phyloP scores from a whole-genome alignment of 2,113 vertebrate species.

The Rousettus leschenaultii region DNA sequence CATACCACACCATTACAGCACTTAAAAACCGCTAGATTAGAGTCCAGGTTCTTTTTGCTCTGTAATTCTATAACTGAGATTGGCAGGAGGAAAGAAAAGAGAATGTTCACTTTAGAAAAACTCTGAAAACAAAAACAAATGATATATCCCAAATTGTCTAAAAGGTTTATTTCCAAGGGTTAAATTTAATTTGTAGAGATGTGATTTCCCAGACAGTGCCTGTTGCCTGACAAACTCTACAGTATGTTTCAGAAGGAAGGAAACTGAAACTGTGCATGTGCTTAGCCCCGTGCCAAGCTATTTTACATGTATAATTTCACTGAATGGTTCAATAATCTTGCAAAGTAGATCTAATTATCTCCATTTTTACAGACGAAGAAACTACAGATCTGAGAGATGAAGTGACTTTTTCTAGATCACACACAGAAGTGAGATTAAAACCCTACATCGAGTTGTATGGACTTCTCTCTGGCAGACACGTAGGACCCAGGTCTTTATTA shows the following conservation, averaged over 20 bases:
- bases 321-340: neutral
- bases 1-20: neutral
- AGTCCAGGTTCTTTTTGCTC: neutral
- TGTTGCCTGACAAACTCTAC: neutral
- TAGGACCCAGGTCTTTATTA: neutral
- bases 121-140: neutral
- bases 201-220: neutral
- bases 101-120: constrained; percentile 4
- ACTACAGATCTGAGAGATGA: neutral
- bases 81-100: neutral
- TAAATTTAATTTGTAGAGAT: constrained; percentile 25
- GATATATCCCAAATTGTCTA: neutral
- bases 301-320: neutral
- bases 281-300: neutral
- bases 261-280: neutral
- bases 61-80: neutral
- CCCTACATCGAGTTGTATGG: neutral
- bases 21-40: constrained; percentile 10
- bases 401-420: constrained; percentile 6
- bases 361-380: neutral
- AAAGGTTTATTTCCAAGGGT: neutral
- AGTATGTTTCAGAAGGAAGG: constrained; percentile 6
- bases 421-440: constrained; percentile 15
- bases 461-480: neutral
- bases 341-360: neutral